phyloP scores from a whole-genome alignment of 2,113 vertebrate genomes.

The Mormoops blainvillei region DNA sequence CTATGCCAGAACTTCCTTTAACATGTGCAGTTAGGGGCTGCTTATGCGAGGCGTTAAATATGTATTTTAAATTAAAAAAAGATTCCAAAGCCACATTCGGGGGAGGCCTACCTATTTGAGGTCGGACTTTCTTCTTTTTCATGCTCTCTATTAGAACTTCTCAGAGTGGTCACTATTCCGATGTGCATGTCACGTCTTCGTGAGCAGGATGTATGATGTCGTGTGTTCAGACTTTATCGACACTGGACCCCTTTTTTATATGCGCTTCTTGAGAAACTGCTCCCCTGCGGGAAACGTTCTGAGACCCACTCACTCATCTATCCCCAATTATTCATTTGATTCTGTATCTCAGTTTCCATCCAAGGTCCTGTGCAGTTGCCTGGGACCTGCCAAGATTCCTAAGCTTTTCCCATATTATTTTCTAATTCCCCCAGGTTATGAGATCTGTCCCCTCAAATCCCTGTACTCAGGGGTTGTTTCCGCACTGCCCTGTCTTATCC shows the following conservation, averaged over 20 bases:
- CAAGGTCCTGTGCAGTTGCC: not conserved
- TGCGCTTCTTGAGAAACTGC: not conserved
- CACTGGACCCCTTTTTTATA: not conserved
- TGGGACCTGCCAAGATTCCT: not conserved
- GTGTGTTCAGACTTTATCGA: not conserved
- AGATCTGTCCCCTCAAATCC: no score
- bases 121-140: not conserved
- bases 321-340: not conserved
- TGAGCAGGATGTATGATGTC: no score
- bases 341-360: not conserved
- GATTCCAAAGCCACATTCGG: not conserved
- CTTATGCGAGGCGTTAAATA: conserved; percentile 2
- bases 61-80: conserved; percentile 14
- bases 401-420: not conserved
- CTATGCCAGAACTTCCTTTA: not conserved
- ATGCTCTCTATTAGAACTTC: rapidly evolving
- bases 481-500: not conserved
- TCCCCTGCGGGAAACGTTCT: not conserved
- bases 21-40: not conserved
- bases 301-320: not conserved
- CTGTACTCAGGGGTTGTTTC: not conserved
- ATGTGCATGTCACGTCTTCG: not conserved
- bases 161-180: not conserved
- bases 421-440: rapidly evolving
- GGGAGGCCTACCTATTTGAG: not conserved